Evolutionary conservation across 2,888 invertebrate genomes (phyloP), one percentile per base, ranked within the genome.

Genomic region (Spisula solida): DNA sequence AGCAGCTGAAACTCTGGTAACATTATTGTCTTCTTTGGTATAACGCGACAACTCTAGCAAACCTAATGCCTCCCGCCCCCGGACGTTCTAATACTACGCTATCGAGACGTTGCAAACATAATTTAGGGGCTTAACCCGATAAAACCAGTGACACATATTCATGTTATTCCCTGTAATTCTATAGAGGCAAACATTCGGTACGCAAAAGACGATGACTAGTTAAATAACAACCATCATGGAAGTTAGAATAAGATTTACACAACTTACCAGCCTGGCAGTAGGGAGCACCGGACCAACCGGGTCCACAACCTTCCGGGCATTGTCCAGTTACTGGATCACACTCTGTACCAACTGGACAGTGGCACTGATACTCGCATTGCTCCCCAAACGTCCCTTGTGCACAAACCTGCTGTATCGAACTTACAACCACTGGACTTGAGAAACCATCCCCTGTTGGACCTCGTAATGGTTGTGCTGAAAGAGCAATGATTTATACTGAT

Each of bases 201-300:
- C n/a, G n/a, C n/a, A n/a, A n/a, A n/a, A n/a, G n/a, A n/a, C n/a
- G n/a, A n/a, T n/a, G 25, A 51, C 8, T 75, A 70, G 20, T 41
- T 10, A 70, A 6, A 56, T 56, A 10, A 79, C 18, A 31, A 81
- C 47, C 41, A 81, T 16, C 41, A 41, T 41, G 41, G 2, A 41
- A 41, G 41, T 41, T 41, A 41, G 2, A 16, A 51, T 16, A 81
- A 18, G 10, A 66, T 8, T 12, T 29, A 14, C n/a, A 12, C 25
- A n/a, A 56, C 87, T 56, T 91, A 93, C 93, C 92, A n/a, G 91
- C 81, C 55, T 94, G 93, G 82, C 94, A 94, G 48, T 91, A 90
- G 6, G 93, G 91, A 12, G 86, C 89, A 14, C 93, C 94, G 14
- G 88, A 92, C 92, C 94, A 93, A 25, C 94, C 94, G 8, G 88